phyloP scores from a whole-genome alignment of 2,888 invertebrate species.

The Heteropelma amictum region DNA sequence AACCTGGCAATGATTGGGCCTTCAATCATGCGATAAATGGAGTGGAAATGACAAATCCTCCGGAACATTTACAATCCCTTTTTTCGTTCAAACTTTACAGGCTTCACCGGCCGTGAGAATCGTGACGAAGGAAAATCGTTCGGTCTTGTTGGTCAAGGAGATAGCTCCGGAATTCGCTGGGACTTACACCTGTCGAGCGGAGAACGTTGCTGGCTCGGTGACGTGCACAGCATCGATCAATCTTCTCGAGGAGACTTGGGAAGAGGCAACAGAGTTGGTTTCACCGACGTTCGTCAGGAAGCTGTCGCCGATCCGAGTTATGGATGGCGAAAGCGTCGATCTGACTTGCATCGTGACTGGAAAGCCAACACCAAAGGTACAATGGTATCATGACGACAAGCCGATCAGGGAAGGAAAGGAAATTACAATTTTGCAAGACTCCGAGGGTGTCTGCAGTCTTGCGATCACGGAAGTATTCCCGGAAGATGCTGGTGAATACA shows the following conservation, averaged over 20 bases:
- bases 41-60: no score
- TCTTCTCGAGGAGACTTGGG: conserved; percentile 81
- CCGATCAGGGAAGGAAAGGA: conserved; percentile 88
- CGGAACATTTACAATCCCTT: neutral
- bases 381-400: conserved; percentile 88
- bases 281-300: conserved; percentile 89
- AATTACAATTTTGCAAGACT: conserved; percentile 85
- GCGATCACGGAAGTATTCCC: conserved; percentile 92
- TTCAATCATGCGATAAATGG: no score
- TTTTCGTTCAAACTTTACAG: conserved; percentile 61
- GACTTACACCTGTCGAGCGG: conserved; percentile 91
- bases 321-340: conserved; percentile 93
- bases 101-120: conserved; percentile 86
- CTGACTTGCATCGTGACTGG: conserved; percentile 87
- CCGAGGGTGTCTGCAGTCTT: conserved; percentile 88
- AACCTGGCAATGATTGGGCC: neutral
- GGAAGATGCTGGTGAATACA: conserved; percentile 93
- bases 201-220: conserved; percentile 93
- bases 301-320: conserved; percentile 86
- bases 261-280: conserved; percentile 81
- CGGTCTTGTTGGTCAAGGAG: conserved; percentile 88
- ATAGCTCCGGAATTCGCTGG: conserved; percentile 85
- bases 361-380: conserved; percentile 88
- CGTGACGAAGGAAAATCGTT: conserved; percentile 86
- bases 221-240: conserved; percentile 89